Base-by-base conservation (phyloP, 2,797 vertebrate genomes). In the Urophycis tenuis region DNA sequence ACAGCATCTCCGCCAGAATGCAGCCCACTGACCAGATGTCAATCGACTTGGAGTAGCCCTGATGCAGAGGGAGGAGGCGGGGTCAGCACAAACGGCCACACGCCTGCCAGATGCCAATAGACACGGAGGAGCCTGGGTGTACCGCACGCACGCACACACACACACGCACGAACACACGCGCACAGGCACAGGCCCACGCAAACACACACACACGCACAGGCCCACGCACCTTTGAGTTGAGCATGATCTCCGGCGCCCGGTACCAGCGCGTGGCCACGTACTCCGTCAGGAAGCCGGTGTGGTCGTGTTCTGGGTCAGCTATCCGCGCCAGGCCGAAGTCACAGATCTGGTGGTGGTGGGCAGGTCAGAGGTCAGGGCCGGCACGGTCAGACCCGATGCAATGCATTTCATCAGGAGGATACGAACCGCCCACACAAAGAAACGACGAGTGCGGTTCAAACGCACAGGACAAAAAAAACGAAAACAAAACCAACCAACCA, bases 21-120 rank as follows among this genome's bases (percentile, higher is more conserved):
- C 96, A 98, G 12, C 96, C 96, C 10, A 97, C 96, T 35, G 96
- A 97, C 96, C 96, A 97, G 84, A 97, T 96, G 89, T 97, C 96
- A 77, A 97, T 97, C 81, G 95, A 96, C 90, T 95, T 96, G 69
- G 95, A 96, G 81, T 96, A 96, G 89, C 95, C 95, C 95, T 96
- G 87, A 77, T 75, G 82, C 32, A 85, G 31, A 76, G 49, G 81
- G 92, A 93, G 64, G 31, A 9, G 31, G 1, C 1, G 30, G 4
- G 69, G 15, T 71, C 2, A 70, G 14, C 11, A 10, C 9, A 31
- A 9, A 70, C 12, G 30, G 60, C n/a, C 19, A 29, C 22, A 67
- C 22, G 41, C 41, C 41, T 15, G 3, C 14, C 41, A 17, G 8
- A 45, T 45, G 41, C 3, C 7, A 7, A 11, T 17, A 60, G 53